Evolutionary conservation across 2,113 vertebrate species (phyloP).

Genomic region (Rousettus leschenaultii): DNA sequence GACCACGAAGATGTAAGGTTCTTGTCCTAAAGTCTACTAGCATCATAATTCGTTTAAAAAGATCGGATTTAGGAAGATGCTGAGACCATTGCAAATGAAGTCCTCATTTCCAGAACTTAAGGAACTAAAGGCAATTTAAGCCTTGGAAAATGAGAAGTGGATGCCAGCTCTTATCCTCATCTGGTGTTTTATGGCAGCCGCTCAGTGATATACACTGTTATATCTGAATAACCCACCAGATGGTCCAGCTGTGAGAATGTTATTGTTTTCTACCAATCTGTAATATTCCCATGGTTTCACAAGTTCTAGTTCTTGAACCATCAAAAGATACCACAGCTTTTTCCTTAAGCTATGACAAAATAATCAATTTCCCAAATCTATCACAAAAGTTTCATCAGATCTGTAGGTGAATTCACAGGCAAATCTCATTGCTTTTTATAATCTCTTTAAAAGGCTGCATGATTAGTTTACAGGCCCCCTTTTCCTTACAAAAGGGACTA

Average conservation of each 20-base stretch:
- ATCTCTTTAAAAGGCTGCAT: neutral
- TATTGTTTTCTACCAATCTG: slow-evolving; percentile 56
- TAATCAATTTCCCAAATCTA: slow-evolving; percentile 30
- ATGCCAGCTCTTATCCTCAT: slow-evolving; percentile 40
- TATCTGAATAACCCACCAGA: slow-evolving; percentile 59
- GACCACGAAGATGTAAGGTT: neutral
- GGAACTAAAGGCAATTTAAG: slow-evolving; percentile 44
- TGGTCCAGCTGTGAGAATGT: slow-evolving; percentile 67
- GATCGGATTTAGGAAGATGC: neutral
- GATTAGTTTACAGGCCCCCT: neutral
- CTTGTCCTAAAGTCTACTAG: neutral
- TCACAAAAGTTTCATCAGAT: slow-evolving; percentile 22
- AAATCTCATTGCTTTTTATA: neutral
- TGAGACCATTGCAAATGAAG: neutral
- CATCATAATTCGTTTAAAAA: neutral
- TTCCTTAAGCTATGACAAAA: slow-evolving; percentile 49
- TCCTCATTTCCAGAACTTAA: slow-evolving; percentile 30
- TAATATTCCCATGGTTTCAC: slow-evolving; percentile 51
- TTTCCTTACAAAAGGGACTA: neutral
- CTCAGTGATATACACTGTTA: slow-evolving; percentile 20
- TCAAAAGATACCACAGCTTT: neutral
- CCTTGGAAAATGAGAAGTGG: slow-evolving; percentile 34
- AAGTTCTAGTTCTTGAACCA: slow-evolving; percentile 61
- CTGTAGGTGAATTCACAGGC: slow-evolving; percentile 4
- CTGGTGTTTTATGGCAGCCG: slow-evolving; percentile 8